These are phyloP conservation scores for Pandion haliaetus DNA, from an alignment of 2,113 vertebrate genomes.

Conservation along the genomic window DNA sequence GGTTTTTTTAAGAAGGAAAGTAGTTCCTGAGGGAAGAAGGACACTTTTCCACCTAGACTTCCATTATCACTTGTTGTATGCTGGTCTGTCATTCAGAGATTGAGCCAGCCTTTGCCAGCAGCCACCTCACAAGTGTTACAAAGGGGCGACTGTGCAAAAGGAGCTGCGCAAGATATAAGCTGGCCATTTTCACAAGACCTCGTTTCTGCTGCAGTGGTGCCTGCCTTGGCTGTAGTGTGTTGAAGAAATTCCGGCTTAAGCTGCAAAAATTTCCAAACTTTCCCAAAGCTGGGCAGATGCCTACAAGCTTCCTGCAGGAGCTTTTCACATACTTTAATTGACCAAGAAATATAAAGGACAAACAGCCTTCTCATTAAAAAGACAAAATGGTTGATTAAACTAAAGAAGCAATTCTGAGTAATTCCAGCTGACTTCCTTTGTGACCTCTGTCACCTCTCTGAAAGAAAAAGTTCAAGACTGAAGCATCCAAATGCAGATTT, in stretches of 20 bases:
- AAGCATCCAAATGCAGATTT: not conserved
- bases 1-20: not conserved
- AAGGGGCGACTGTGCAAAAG: not conserved
- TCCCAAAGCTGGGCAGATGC: not conserved
- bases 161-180: accelerated
- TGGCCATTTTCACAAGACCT: not conserved
- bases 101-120: not conserved
- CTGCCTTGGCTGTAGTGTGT: not conserved
- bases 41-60: slow-evolving; percentile 21
- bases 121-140: not conserved
- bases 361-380: not conserved
- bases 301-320: not conserved
- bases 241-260: not conserved
- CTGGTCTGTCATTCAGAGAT: not conserved
- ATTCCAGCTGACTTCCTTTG: not conserved
- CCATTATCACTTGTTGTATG: not conserved
- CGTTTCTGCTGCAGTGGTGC: not conserved
- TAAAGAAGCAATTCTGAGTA: not conserved
- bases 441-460: not conserved
- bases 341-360: not conserved
- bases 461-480: not conserved
- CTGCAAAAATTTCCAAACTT: not conserved
- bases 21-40: not conserved
- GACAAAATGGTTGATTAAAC: not conserved
- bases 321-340: not conserved